phyloP scores from a whole-genome alignment of 2,888 invertebrate species.

The Imbricaverruca yamaguchii region DNA sequence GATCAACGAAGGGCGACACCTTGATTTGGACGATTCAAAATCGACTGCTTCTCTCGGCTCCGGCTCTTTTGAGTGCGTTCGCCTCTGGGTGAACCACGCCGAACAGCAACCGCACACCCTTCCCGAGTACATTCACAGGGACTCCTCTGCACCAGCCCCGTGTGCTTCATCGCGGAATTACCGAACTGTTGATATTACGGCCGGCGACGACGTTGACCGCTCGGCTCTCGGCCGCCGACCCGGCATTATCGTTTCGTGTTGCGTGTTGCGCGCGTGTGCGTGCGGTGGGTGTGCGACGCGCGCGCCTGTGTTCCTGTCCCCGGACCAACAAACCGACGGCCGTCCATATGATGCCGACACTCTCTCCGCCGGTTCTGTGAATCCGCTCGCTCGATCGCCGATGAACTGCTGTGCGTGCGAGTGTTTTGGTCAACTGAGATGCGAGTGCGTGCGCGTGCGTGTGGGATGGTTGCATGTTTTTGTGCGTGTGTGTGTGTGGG shows the following conservation, averaged over 20 bases:
- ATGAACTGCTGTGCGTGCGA: not conserved
- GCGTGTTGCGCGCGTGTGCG: not conserved
- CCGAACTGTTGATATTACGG: not conserved
- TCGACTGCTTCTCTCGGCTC: no score
- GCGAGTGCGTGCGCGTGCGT: not conserved
- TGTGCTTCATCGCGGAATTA: not conserved
- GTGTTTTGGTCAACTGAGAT: no score
- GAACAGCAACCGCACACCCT: no score
- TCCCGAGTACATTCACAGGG: not conserved
- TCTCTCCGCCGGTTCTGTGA: not conserved
- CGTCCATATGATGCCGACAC: not conserved
- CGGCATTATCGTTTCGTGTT: not conserved
- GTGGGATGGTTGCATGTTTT: not conserved
- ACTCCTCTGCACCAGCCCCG: not conserved
- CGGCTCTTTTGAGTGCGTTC: no score
- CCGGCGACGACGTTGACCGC: not conserved
- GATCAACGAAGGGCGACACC: no score
- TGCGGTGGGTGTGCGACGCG: not conserved
- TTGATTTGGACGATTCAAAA: no score
- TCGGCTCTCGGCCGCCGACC: not conserved
- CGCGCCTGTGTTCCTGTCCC: not conserved
- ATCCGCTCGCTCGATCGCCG: not conserved
- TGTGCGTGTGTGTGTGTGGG: no score
- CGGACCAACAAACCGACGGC: conserved; percentile 1
- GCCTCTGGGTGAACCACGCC: no score